Conservation (phyloP, 2,113 vertebrate genomes). For the Haliaeetus leucogaster region DNA sequence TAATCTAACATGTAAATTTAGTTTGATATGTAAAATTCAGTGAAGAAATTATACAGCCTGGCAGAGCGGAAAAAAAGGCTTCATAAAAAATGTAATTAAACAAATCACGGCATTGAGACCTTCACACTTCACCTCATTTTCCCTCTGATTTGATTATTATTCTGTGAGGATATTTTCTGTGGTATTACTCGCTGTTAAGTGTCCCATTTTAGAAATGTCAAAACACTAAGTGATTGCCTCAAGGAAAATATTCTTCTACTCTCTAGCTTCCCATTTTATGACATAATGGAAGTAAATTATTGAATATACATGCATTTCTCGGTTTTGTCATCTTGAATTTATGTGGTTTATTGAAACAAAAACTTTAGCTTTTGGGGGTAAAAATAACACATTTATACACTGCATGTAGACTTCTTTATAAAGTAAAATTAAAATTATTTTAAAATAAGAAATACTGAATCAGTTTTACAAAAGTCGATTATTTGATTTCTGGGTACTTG, state of each 20-base stretch:
- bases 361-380: not conserved
- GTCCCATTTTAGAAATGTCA: constrained; percentile 48
- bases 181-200: not conserved
- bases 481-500: not conserved
- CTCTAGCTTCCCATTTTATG: not conserved
- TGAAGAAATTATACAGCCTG: not conserved
- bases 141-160: constrained; percentile 14
- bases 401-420: not conserved
- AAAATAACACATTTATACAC: not conserved
- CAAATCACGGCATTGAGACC: not conserved
- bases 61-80: not conserved
- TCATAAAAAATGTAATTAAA: not conserved
- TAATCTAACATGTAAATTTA: not conserved
- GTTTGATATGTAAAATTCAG: not conserved
- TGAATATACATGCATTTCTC: not conserved
- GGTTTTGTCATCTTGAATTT: not conserved
- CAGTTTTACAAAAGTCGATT: not conserved
- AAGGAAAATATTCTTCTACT: constrained; percentile 13
- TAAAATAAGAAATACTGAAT: not conserved
- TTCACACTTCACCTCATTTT: constrained; percentile 46
- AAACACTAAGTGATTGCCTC: constrained; percentile 37
- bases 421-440: not conserved
- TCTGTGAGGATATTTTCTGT: constrained; percentile 7
- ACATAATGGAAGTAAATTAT: constrained; percentile 16
- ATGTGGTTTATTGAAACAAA: not conserved